Base-by-base conservation (phyloP, 2,888 invertebrate genomes). In the Argyresthia goedartella region DNA sequence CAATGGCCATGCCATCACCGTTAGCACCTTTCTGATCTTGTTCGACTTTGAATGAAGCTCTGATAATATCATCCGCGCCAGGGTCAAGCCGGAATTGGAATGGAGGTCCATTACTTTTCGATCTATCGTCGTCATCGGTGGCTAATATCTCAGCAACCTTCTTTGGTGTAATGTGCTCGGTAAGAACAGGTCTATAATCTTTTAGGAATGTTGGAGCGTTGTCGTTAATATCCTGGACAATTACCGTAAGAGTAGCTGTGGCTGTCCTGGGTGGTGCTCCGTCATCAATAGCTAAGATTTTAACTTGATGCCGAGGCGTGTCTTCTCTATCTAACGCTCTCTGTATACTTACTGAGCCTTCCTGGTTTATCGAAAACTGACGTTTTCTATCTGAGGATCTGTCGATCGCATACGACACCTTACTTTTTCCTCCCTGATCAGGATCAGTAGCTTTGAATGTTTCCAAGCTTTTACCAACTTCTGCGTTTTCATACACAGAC, bases 1-100 rank as follows among this genome's bases (percentile, higher is more conserved):
- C 95, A 51, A 96, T 95, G 49, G 98, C 99, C 93, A 97, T 97
- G 43, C 99, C 99, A 73, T 98, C 97, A 49, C 97, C 97, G 68
- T 97, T 97, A 50, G 97, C 97, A 60, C 97, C 97, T 90, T 96
- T 96, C 81, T 95, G 96, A 88, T 97, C 96, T 85, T 98, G 98
- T 77, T 96, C 96, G 52, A 99, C 96, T 88, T 95, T 96, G 79
- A 99, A 97, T 33, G 97, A 96, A 39, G 96, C 94, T 67, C 95
- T 89, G 58, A 97, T 97, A 58, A 96, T 93, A 72, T 97, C 97
- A 74, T 96, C 95, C 4, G 96, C 96, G 61, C 95, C 95, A 42
- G 97, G 96, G 69, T 97, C 97, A 84, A 98, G 89, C 62, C 95
- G 88, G 82, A 98, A 95, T 65, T 96, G 93, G 89, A 98, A 98